These are phyloP conservation scores for Sylvicola cinctus DNA, from an alignment of 2,888 invertebrate species.

Conservation along the genomic window DNA sequence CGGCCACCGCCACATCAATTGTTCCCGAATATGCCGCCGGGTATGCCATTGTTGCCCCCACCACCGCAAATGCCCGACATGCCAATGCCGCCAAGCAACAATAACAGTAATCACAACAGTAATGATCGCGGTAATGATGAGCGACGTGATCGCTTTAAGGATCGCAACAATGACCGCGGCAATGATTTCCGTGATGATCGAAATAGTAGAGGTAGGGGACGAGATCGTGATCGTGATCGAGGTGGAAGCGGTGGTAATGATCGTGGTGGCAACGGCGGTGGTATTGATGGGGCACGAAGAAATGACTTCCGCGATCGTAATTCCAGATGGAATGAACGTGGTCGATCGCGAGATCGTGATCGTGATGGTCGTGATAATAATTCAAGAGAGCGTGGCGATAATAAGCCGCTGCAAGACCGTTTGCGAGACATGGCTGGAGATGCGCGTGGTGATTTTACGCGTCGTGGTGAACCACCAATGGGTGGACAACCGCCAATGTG, in stretches of 20 bases:
- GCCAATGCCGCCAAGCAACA: conserved; percentile 9
- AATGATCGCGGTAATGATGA: conserved; percentile 8
- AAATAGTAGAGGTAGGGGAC: conserved; percentile 14
- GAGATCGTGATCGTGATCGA: conserved; percentile 18
- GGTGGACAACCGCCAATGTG: neutral
- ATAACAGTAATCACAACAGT: conserved; percentile 10
- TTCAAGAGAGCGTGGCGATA: conserved; percentile 10
- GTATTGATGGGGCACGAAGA: conserved; percentile 11
- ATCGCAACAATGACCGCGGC: conserved; percentile 9
- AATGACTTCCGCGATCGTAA: conserved; percentile 13
- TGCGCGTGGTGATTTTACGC: neutral
- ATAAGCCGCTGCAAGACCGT: conserved; percentile 27
- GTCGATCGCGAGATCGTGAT: conserved; percentile 15
- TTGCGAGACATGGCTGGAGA: conserved; percentile 27
- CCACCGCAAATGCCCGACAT: conserved; percentile 12
- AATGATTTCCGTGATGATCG: conserved; percentile 13
- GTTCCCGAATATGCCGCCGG: conserved; percentile 4
- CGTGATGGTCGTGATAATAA: conserved; percentile 11
- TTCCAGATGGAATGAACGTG: conserved; percentile 14
- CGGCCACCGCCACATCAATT: conserved; percentile 22
- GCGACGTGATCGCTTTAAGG: conserved; percentile 10
- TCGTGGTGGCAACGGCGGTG: conserved; percentile 17
- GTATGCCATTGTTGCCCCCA: conserved; percentile 11
- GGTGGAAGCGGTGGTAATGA: conserved; percentile 17
- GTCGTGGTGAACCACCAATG: neutral